phyloP scores from a whole-genome alignment of 2,113 vertebrate genomes.

The Trachemys scripta region DNA sequence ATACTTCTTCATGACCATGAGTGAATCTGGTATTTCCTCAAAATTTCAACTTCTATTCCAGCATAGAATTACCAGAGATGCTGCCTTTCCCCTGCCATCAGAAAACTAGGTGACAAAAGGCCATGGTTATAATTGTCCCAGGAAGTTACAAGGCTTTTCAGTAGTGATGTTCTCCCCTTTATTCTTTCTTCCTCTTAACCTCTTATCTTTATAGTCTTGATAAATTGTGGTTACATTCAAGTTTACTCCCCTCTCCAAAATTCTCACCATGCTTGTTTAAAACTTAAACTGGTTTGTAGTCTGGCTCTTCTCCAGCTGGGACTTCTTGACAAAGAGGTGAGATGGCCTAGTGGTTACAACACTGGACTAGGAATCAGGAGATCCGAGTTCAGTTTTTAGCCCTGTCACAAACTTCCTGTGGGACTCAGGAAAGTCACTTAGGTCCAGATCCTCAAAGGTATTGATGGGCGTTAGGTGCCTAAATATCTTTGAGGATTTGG shows the following conservation, averaged over 20 bases:
- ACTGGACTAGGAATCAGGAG: background rate
- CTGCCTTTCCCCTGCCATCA: background rate
- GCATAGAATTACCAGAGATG: background rate
- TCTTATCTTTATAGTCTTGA: background rate
- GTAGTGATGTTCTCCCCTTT: background rate
- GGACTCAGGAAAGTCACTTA: background rate
- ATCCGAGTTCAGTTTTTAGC: background rate
- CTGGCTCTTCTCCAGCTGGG: background rate
- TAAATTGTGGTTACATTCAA: background rate
- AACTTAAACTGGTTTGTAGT: background rate
- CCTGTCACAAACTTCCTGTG: background rate
- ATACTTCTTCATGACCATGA: background rate
- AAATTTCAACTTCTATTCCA: background rate
- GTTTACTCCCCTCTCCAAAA: background rate
- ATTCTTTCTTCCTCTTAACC: background rate
- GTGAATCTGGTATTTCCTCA: background rate
- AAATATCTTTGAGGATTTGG: too few relatives aligned
- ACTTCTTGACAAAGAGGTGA: background rate
- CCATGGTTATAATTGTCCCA: background rate
- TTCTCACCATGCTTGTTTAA: background rate
- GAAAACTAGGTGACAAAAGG: background rate
- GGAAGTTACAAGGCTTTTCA: background rate
- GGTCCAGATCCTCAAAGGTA: too few relatives aligned
- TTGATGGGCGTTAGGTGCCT: too few relatives aligned
- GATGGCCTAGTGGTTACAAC: background rate